phyloP scores from a whole-genome alignment of 2,888 invertebrate species.

The Acheta domesticus region DNA sequence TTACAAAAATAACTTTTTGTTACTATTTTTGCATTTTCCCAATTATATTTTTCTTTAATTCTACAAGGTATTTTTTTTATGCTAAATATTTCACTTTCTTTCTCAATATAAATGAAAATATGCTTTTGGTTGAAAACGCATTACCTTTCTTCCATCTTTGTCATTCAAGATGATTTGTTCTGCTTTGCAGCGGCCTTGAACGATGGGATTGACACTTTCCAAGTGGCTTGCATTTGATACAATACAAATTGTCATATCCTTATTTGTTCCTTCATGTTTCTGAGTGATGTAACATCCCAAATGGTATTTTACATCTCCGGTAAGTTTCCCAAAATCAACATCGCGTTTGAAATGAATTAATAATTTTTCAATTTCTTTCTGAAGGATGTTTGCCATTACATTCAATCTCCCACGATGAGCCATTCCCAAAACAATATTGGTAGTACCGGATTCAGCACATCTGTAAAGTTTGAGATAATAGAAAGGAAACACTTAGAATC shows the following conservation, averaged over 20 bases:
- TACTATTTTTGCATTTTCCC: too few species aligned
- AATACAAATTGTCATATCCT: conserved; percentile 76
- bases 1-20: too few species aligned
- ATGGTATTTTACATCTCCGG: background rate
- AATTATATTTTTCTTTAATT: too few species aligned
- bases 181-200: conserved; percentile 80
- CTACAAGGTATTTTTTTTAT: too few species aligned
- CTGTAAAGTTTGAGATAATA: background rate
- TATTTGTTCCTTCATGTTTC: conserved; percentile 46
- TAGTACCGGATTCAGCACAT: background rate
- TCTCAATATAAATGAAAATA: background rate
- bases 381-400: background rate
- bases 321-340: background rate
- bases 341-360: background rate
- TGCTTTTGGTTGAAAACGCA: background rate
- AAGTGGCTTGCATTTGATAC: conserved; percentile 94
- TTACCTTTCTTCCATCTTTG: conserved; percentile 70
- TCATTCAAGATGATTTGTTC: conserved; percentile 69
- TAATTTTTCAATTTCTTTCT: background rate
- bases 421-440: background rate
- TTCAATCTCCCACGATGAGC: background rate
- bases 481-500: too few species aligned
- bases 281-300: background rate
- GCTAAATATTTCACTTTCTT: too few species aligned
- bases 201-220: conserved; percentile 84